Percentiles rank a stretch among this genome's conserved stretches.
These are phyloP conservation scores for Ips typographus DNA, from an alignment of 1,140 invertebrate genomes.

Conservation along the genomic window DNA sequence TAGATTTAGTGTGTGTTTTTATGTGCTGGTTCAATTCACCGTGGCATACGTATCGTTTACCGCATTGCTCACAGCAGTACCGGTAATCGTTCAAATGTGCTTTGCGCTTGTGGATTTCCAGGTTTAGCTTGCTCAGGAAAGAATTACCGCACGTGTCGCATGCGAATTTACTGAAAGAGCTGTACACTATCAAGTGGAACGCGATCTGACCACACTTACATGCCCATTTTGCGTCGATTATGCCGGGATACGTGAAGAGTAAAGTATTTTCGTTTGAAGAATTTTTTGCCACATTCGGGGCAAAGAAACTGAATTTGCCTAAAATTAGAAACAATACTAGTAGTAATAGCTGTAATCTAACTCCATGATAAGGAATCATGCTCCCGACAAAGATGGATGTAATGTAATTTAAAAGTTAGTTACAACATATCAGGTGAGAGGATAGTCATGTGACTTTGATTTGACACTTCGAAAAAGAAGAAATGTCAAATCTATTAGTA, in stretches of 20 bases:
- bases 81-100: constrained; percentile 34
- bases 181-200: neutral
- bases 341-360: too few relatives aligned
- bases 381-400: too few relatives aligned
- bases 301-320: neutral
- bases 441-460: too few relatives aligned
- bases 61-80: constrained; percentile 33
- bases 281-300: neutral
- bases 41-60: constrained; percentile 19
- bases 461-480: too few relatives aligned
- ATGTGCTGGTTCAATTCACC: constrained; percentile 19
- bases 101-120: constrained; percentile 50
- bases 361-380: too few relatives aligned
- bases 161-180: constrained; percentile 10
- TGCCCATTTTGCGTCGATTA: constrained; percentile 47
- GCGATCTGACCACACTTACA: constrained; percentile 21
- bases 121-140: constrained; percentile 62
- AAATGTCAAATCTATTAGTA: too few relatives aligned
- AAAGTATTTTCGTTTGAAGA: neutral
- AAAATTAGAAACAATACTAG: neutral
- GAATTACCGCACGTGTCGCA: constrained; percentile 72
- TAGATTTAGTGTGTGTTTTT: neutral
- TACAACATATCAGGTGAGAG: too few relatives aligned
- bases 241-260: constrained; percentile 3
- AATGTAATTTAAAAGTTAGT: too few relatives aligned